Percentiles rank a stretch among this genome's conserved stretches.
These are phyloP conservation scores for Lysandra bellargus DNA, from an alignment of 2,888 invertebrate genomes.

Conservation along the genomic window DNA sequence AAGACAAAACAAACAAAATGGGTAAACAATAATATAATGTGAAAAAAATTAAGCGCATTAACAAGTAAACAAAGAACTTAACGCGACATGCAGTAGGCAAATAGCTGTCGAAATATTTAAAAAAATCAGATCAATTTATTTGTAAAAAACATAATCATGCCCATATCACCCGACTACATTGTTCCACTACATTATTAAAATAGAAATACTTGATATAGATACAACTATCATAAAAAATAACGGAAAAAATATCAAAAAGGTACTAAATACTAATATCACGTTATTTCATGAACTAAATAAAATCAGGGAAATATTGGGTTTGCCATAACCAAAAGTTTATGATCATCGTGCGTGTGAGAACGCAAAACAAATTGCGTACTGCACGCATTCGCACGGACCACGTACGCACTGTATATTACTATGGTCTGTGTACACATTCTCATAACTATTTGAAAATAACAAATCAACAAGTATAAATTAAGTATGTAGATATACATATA, in stretches of 20 bases:
- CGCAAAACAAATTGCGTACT: neutral
- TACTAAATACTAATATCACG: slow-evolving; percentile 4
- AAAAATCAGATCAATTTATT: neutral
- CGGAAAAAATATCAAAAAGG: neutral
- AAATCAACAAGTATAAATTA: too few relatives aligned
- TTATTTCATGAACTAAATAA: neutral
- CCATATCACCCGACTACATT: neutral
- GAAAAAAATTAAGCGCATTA: neutral
- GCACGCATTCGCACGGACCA: neutral
- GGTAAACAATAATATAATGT: neutral
- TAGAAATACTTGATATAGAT: neutral
- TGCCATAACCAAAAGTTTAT: neutral
- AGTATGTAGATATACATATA: too few relatives aligned
- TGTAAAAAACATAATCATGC: neutral
- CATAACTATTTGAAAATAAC: too few relatives aligned
- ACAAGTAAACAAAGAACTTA: neutral
- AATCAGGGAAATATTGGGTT: neutral
- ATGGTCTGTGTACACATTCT: too few relatives aligned
- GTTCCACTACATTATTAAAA: neutral
- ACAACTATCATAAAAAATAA: neutral
- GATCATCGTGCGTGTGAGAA: neutral
- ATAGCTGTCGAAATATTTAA: neutral
- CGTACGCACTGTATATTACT: too few relatives aligned
- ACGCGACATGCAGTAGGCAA: neutral
- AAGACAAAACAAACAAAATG: slow-evolving; percentile 2